Evolutionary conservation across 2,888 invertebrate species (phyloP).

Genomic region (Drosophila demipolita): DNA sequence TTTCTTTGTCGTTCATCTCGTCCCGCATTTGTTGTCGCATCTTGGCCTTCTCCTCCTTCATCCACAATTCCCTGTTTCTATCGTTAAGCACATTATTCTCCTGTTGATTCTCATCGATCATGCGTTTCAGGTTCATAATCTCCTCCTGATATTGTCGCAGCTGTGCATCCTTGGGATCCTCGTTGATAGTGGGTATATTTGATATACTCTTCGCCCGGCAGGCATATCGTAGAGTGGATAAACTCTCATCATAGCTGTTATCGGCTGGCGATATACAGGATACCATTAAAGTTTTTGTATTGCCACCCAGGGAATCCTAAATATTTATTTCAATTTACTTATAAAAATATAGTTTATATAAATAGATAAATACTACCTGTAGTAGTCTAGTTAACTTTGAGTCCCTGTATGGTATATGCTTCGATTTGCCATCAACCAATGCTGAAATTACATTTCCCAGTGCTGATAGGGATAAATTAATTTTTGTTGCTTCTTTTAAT

Average conservation of each 20-base stretch:
- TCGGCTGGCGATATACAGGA: slow-evolving; percentile 94
- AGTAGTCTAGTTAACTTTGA: slow-evolving; percentile 93
- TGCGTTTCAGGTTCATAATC: slow-evolving; percentile 88
- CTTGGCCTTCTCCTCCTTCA: slow-evolving; percentile 85
- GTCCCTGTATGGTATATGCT: slow-evolving; percentile 93
- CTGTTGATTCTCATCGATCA: slow-evolving; percentile 68
- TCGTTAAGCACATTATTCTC: slow-evolving; percentile 3
- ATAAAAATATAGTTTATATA: not conserved
- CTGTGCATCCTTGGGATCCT: slow-evolving; percentile 96
- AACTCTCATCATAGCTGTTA: slow-evolving; percentile 93
- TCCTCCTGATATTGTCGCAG: slow-evolving; percentile 94
- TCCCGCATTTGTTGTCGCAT: slow-evolving; percentile 78
- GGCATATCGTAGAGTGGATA: slow-evolving; percentile 93
- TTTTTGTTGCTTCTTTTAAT: slow-evolving; percentile 95
- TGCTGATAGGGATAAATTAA: slow-evolving; percentile 94
- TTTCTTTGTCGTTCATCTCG: slow-evolving; percentile 74
- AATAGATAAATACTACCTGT: slow-evolving; percentile 86
- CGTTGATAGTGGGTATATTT: slow-evolving; percentile 93
- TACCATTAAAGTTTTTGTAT: slow-evolving; percentile 95
- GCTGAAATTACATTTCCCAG: slow-evolving; percentile 95
- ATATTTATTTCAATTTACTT: not conserved
- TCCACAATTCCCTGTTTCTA: slow-evolving; percentile 55
- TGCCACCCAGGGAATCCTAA: slow-evolving; percentile 93
- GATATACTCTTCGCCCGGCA: slow-evolving; percentile 94
- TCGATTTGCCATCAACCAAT: slow-evolving; percentile 92